Base-by-base conservation (phyloP, 2,888 invertebrate species). In the Tetropium fuscum region DNA sequence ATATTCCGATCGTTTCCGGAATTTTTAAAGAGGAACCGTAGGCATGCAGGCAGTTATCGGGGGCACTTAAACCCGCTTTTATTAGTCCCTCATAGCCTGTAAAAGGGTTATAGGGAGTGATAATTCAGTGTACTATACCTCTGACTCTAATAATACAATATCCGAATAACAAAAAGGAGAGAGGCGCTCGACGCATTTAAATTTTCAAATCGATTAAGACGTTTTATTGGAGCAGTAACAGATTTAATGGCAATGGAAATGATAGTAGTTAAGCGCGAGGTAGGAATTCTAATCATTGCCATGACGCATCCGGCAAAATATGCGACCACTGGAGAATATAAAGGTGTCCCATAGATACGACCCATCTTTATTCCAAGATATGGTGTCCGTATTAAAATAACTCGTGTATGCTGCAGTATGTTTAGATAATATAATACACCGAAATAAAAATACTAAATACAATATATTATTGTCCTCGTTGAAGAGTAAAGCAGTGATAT, bases 81-180 rank as follows among this genome's bases (percentile, higher is more conserved):
- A 82, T 82, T 80, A 77, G 77, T 79, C 82, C 81, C 82, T 77
- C 77, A 81, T 79, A 80, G 81, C 78, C 76, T 77, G 80, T 82
- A 81, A 82, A 82, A 82, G 81, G 81, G 82, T 82, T 82, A 80
- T 78, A 69, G 69, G 70, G 75, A 76, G 78, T 78, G 78, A 81
- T 81, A 81, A 81, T 80, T 81, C 78, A 79, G 73, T 73, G 74
- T 74, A 75, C 69, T 71, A 68, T 74, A 72, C 74, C 73, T 72
- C 70, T 66, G 71, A 69, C 73, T 72, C 71, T 70, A 68, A 66
- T 66, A 68, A 70, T 69, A 67, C 63, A 67, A 62, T 65, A 65
- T 61, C 62, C 60, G 69, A 71, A 71, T 71, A 65, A 59, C 68
- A 69, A 70, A 69, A 60, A 60, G 67, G 63, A 47, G 45, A 27